Evolutionary conservation across 2,888 invertebrate species (phyloP).

Genomic region (Trachelus tabidus): DNA sequence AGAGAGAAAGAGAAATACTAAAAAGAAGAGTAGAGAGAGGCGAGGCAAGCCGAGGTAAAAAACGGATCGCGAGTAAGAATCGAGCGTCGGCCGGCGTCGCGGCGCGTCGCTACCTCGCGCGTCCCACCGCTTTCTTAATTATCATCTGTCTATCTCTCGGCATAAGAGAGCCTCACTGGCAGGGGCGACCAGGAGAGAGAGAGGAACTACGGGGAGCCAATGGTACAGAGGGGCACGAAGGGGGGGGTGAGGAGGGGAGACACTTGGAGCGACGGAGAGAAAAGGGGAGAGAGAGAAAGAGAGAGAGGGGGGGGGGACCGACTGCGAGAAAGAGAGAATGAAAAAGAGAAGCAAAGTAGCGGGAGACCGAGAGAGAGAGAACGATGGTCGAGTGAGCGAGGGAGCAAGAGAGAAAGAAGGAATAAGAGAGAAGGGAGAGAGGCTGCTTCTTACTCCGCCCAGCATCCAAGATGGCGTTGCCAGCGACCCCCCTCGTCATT

Average conservation of each 20-base stretch:
- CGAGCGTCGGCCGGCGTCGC: conserved; percentile 29
- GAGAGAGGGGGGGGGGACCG: conserved; percentile 9
- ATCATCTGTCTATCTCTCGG: conserved; percentile 65
- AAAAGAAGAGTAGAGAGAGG: not conserved
- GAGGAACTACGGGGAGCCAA: conserved; percentile 27
- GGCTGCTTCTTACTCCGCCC: conserved; percentile 65
- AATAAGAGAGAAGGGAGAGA: conserved; percentile 31
- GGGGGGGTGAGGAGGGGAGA: conserved; percentile 22
- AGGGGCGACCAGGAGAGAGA: conserved; percentile 23
- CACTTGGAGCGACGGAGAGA: conserved; percentile 22
- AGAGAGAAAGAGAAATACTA: not conserved
- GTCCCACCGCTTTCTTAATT: conserved; percentile 65
- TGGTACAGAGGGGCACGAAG: conserved; percentile 26
- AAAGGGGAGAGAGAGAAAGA: conserved; percentile 19
- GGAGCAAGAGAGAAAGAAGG: conserved; percentile 24
- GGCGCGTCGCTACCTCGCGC: conserved; percentile 59
- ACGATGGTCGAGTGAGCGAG: not conserved
- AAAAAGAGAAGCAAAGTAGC: conserved; percentile 16
- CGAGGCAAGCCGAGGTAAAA: not conserved
- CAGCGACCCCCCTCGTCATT: conserved; percentile 65
- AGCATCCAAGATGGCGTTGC: conserved; percentile 67
- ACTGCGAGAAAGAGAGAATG: conserved; percentile 13
- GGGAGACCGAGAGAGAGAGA: conserved; percentile 16
- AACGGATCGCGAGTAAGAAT: conserved; percentile 4
- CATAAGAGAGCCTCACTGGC: conserved; percentile 39